A percentile compares a stretch with the other conserved stretches of the same genome.
Evolutionary conservation across 2,113 vertebrate species (phyloP).

Genomic region (Pavo muticus): DNA sequence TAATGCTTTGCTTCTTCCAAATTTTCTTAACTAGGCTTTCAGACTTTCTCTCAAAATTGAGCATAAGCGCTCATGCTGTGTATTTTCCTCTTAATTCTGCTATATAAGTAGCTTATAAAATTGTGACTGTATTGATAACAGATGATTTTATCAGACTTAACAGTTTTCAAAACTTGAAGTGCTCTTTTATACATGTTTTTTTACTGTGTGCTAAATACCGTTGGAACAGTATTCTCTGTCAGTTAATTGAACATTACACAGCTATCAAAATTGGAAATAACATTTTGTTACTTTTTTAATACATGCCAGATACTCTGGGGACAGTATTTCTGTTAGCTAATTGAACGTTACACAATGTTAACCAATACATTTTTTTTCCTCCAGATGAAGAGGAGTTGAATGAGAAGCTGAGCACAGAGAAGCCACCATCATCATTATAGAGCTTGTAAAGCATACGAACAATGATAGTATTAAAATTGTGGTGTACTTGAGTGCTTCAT

Average conservation of each 20-base stretch:
- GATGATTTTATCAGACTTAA: too few relatives aligned
- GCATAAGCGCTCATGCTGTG: background rate
- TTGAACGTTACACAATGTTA: background rate
- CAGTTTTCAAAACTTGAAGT: background rate
- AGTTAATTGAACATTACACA: background rate
- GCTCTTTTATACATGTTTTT: background rate
- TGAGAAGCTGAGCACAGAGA: constrained; percentile 11
- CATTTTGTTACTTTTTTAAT: background rate
- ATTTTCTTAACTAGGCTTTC: background rate
- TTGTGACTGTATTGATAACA: background rate
- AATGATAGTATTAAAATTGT: background rate
- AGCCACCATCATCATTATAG: background rate
- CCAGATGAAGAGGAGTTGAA: constrained; percentile 10
- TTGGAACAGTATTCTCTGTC: background rate
- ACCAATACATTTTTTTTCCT: background rate
- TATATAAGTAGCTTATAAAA: background rate
- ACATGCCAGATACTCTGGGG: background rate
- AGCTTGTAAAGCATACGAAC: constrained; percentile 9
- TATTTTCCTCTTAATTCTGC: background rate
- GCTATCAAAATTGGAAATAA: background rate
- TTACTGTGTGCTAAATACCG: background rate
- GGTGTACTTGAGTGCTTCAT: background rate
- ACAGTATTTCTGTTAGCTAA: background rate
- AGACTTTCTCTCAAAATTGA: background rate
- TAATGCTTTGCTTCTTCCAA: background rate